A percentile compares a stretch with the other conserved stretches of the same genome.
phyloP scores from a whole-genome alignment of 2,797 vertebrate species.

The Acipenser ruthenus region DNA sequence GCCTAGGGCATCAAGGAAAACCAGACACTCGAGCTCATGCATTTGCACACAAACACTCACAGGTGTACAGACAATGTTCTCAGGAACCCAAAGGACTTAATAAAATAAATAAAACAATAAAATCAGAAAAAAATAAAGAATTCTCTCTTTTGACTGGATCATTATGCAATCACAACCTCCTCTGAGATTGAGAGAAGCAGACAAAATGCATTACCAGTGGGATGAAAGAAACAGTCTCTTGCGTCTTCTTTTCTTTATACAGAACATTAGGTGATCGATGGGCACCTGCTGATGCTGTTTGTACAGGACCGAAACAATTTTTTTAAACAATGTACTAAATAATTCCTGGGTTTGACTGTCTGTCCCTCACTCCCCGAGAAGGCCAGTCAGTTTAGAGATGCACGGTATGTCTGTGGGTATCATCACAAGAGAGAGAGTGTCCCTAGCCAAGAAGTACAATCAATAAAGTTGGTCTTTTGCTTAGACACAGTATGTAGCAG shows the following conservation, averaged over 20 bases:
- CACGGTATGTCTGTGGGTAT: no score
- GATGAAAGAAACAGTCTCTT: not conserved
- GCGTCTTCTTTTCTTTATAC: not conserved
- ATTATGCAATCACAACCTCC: no score
- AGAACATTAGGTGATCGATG: not conserved
- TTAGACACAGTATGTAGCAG: slow-evolving; percentile 17
- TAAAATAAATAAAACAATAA: no score
- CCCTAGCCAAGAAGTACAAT: not conserved
- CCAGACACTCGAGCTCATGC: no score
- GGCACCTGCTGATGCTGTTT: not conserved
- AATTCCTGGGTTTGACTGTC: not conserved
- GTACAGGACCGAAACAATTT: not conserved
- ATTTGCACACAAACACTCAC: no score
- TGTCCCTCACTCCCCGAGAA: not conserved
- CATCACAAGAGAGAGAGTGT: not conserved
- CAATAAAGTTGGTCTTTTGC: not conserved
- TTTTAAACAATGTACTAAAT: not conserved
- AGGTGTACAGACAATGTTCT: no score
- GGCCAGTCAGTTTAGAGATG: no score
- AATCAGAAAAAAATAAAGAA: no score
- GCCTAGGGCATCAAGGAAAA: no score
- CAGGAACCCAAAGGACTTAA: no score
- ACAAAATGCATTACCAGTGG: not conserved
- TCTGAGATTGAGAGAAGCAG: no score
- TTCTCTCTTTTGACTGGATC: no score